Conservation (phyloP, 2,888 invertebrate species). For the Lepetodrilus schrolli region DNA sequence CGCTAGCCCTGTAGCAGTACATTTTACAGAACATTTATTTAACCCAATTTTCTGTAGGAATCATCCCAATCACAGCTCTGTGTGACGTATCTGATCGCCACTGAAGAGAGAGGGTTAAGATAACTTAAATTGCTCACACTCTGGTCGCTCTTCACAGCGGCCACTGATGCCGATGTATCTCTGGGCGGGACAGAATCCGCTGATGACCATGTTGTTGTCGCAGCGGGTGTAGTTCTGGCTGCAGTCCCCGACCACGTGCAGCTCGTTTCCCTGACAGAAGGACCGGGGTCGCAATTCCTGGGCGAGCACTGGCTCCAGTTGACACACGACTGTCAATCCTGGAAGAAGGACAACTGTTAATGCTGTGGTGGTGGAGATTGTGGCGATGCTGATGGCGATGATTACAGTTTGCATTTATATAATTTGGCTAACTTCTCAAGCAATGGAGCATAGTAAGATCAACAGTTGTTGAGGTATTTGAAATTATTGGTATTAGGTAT, state of each 20-base stretch:
- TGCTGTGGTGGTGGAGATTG: not conserved
- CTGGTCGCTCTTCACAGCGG: not conserved
- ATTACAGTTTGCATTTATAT: too few species aligned
- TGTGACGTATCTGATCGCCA: too few species aligned
- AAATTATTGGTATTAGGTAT: too few species aligned
- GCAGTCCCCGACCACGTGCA: not conserved
- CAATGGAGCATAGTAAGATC: too few species aligned
- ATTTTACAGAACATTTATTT: too few species aligned
- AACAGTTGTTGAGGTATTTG: too few species aligned
- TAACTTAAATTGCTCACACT: too few species aligned
- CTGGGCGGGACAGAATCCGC: not conserved
- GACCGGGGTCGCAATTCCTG: slow-evolving; percentile 17
- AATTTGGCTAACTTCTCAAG: too few species aligned
- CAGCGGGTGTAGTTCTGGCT: not conserved
- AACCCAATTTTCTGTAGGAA: too few species aligned
- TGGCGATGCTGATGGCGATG: not conserved
- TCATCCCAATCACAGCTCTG: too few species aligned
- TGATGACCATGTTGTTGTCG: not conserved
- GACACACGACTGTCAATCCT: not conserved
- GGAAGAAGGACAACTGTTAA: not conserved
- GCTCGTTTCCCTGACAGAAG: not conserved
- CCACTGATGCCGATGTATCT: not conserved
- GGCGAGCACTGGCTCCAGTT: not conserved
- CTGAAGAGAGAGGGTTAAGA: too few species aligned
- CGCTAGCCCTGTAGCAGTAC: too few species aligned